Conservation (phyloP, 2,113 vertebrate species). For the Thalassarche chlororhynchos region DNA sequence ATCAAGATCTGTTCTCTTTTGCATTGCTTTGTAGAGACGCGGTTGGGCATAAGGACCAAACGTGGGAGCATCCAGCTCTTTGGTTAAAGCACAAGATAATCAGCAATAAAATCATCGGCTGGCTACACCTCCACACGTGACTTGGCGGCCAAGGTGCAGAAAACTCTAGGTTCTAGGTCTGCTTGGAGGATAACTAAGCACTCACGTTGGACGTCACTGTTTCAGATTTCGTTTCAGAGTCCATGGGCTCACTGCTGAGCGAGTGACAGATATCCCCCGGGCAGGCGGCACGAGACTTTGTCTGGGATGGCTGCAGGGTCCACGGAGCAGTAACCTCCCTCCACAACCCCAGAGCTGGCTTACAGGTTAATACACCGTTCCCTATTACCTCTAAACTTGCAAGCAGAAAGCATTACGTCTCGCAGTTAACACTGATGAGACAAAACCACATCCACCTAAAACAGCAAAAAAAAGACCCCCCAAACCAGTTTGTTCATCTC, state of each 20-base stretch:
- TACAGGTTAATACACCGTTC: fast-evolving
- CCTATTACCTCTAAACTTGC: neutral
- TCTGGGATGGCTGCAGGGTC: neutral
- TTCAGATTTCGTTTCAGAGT: neutral
- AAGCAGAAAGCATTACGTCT: neutral
- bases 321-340: neutral
- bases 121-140: neutral
- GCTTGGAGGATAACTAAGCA: neutral
- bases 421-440: neutral
- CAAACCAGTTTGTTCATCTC: neutral
- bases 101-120: neutral
- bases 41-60: neutral
- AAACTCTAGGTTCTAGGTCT: neutral
- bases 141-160: neutral
- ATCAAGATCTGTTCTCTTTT: neutral
- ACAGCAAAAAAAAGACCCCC: neutral
- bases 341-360: too few relatives aligned
- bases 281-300: fast-evolving
- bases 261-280: fast-evolving
- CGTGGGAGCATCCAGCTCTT: neutral
- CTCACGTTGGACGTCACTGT: fast-evolving
- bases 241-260: fast-evolving
- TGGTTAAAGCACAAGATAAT: neutral
- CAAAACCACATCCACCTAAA: neutral
- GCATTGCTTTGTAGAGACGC: neutral